Evolutionary conservation across 2,888 invertebrate genomes (phyloP), one percentile per base, ranked within the genome.

Genomic region (Catonia carolina): DNA sequence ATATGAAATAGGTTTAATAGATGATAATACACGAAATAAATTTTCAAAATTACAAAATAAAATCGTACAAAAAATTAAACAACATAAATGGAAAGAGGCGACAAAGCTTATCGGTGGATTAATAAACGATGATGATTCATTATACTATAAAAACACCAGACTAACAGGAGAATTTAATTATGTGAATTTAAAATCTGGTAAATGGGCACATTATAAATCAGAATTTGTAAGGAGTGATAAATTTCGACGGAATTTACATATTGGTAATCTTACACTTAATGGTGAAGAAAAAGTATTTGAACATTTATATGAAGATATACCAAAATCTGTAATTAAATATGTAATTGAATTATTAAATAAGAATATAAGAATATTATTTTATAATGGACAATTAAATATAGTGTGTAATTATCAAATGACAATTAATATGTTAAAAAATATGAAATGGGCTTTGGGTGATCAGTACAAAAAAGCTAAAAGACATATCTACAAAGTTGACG

Each of bases 351-450:
- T 90, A 0, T 69, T 88, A 0, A 75, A 81, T 33, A 72, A 81
- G 1, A 86, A 85, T 66, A 87, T 86, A 67, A 76, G 78, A 69
- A 81, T 91, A 12, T 77, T 93, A 47, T 79, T 92, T 60, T 94
- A 93, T 70, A 92, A 84, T 68, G 95, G 95, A 0, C 93, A 95
- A 69, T 70, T 94, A 62, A 94, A 95, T 70, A 86, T 95, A n/a
- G 89, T 94, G 61, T 88, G 93, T 0, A 89, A 91, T 0, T 89
- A 91, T 72, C 89, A 91, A 0, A 69, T 89, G 53, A 91, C 76
- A 0, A 72, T 74, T 56, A 70, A 69, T 17, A 75, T 75, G 63
- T 61, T 78, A 4, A 63, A 68, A 53, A 69, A 69, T 5, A 63
- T 77, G 15, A 53, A 83, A 47, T 92, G 89, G 74, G 77, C 75